Evolutionary conservation across 1,140 invertebrate species (phyloP), one percentile per base, ranked within the genome.

Genomic region (Drosophila sulfurigaster): DNA sequence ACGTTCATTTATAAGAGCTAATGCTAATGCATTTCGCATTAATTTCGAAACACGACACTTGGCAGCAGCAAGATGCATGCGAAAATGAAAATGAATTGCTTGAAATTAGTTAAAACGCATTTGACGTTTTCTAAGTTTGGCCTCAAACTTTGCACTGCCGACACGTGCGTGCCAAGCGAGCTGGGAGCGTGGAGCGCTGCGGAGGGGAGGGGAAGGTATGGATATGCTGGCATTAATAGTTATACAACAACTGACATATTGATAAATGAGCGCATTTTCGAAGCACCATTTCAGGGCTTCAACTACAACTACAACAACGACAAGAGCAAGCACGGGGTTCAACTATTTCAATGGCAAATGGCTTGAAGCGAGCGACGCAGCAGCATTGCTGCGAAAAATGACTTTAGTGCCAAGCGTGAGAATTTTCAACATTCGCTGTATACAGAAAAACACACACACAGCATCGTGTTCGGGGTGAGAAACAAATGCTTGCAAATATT

Each of bases 161-260:
- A 64, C 79, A 75, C 73, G 72, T 71, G 76, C 60, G 38, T 58
- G 56, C 43, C 25, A 8, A 13, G 38, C 3, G 38, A n/a, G 15
- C n/a, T 30, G 38, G 25, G 59, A 4, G 20, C 2, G 20, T 0
- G 20, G 20, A 25, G 20, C 3, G 3, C 0, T 25, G 20, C 20
- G 3, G 20, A 25, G 6, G 45, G 45, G n/a, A 16, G 10, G 10
- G 43, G 3, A 32, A 13, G 13, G 16, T 51, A 51, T 41, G 60
- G 25, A 58, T 43, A 43, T 52, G 70, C 56, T 59, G 78, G 70
- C 81, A 89, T 89, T 85, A 89, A 89, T 89, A 89, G 85, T 89
- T 89, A 85, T 89, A 89, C 85, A 88, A 86, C 83, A 86, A 78
- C 86, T 90, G 86, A 89, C 86, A 90, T 89, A 81, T 89, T 89